Conservation (phyloP, 2,113 vertebrate species). For the Catharus bicknelli region DNA sequence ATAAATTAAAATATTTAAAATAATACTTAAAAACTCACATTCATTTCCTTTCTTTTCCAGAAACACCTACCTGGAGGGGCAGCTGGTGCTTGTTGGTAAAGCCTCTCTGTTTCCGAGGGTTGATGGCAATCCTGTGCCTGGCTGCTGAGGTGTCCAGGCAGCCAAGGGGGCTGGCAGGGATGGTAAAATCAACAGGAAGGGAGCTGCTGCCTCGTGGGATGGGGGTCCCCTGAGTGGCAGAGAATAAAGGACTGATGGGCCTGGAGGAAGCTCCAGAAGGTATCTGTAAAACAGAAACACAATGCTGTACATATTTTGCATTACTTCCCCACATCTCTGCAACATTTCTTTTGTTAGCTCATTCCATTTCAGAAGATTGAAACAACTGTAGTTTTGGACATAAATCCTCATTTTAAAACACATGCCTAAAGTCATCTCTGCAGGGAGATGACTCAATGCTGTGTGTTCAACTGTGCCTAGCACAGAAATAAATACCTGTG, state of each 20-base stretch:
- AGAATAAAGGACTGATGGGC: constrained; percentile 68
- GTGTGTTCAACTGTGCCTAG: fast-evolving
- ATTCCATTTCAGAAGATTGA: neutral
- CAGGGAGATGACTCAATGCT: neutral
- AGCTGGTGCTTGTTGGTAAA: constrained; percentile 72
- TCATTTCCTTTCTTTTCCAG: neutral
- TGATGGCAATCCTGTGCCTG: constrained; percentile 84
- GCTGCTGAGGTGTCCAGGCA: constrained; percentile 88
- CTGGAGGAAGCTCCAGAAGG: constrained; percentile 73
- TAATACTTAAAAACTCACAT: neutral
- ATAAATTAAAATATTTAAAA: neutral
- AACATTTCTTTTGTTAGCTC: neutral
- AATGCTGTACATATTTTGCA: fast-evolving
- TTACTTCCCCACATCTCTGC: neutral
- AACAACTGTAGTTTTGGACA: neutral
- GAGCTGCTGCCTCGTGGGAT: neutral
- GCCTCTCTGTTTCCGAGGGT: constrained; percentile 75
- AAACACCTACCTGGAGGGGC: constrained; percentile 66
- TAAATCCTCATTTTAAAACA: neutral
- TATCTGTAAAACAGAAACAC: constrained; percentile 65
- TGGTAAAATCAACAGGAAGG: constrained; percentile 76
- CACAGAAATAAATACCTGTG: neutral
- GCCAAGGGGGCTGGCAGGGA: constrained; percentile 72
- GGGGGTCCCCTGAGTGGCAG: neutral
- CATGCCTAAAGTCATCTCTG: neutral